Evolutionary conservation across 1,140 invertebrate genomes (phyloP), one percentile per base, ranked within the genome.

Genomic region (Sarcophaga bullata): DNA sequence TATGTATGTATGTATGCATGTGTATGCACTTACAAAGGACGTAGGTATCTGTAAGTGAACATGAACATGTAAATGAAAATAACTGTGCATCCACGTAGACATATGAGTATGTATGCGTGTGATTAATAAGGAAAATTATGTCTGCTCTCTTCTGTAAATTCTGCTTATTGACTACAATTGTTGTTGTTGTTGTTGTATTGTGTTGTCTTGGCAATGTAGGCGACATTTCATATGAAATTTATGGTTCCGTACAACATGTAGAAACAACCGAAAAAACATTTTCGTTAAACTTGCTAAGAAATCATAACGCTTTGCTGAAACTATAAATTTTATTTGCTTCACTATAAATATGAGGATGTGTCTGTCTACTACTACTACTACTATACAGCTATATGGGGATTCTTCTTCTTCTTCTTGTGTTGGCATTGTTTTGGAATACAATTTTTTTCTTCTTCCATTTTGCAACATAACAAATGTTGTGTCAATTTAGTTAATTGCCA

Each of bases 401-500:
- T 37, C 25, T 37, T n/a, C n/a, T n/a, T n/a, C 25, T 37, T 37
- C 25, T 37, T 37, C 25, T 37, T 37, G 1, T 37, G 25, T 4
- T 37, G 25, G 25, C 25, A 37, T 37, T 37, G 25, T 37, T 58
- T 58, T 58, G 15, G 6, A 15, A 13, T n/a, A n/a, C 15, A n/a
- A n/a, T n/a, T n/a, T n/a, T n/a, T n/a, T n/a, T n/a, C n/a, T 58
- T n/a, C 13, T 58, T 5, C 3, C 7, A n/a, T 58, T 58, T 76
- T 49, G 73, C 46, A 78, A 78, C 17, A 52, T 62, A 81, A 81
- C 80, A 81, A 81, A 81, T 73, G 80, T 81, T 73, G 80, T 73
- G 80, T 68, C 80, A 81, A 81, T 81, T 81, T 81, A 81, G 80
- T 81, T 81, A 81, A 81, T 81, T 81, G 80, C 80, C 80, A 81